Base-by-base conservation (phyloP, 1,140 invertebrate genomes). In the Zaprionus taronus region DNA sequence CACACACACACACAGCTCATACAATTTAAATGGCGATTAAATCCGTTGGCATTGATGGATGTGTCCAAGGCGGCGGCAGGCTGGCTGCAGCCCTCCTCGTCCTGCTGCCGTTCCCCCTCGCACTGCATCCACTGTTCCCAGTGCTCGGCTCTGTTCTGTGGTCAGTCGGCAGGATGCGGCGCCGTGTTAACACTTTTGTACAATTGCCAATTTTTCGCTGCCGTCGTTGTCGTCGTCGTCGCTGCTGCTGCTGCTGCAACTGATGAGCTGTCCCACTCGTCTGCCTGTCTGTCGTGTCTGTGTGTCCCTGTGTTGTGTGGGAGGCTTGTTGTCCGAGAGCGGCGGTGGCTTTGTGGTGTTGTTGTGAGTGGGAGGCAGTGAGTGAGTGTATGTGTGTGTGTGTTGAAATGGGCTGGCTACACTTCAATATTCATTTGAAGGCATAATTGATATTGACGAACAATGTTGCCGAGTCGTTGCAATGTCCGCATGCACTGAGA, bases 21-120 rank as follows among this genome's bases (percentile, higher is more conserved):
- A 80, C 89, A 91, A 85, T 91, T 91, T 91, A 91, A 91, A 91
- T 91, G 89, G 83, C 89, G 89, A 91, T 91, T 91, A 91, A 91
- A 91, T 89, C 84, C 73, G 79, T 74, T 91, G 89, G 84, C 89
- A 91, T 89, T 91, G 89, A 91, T 91, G 89, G 89, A 91, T 91
- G 89, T 83, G 89, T 84, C 79, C 81, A 82, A 89, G 85, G 87
- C 72, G 79, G 67, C 62, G 68, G 24, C 38, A 38, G 74, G 36
- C 57, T 58, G 47, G 47, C 47, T 51, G 47, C 47, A 22, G 20
- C 14, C 62, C 20, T 34, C 26, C 28, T 55, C 58, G 53, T 36
- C 62, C 49, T 64, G 44, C 31, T 58, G 44, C 49, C 61, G 20
- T 56, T 17, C 24, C 65, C 62, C 41, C 36, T 41, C 20, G 26